Evolutionary conservation across 2,113 vertebrate genomes (phyloP).

Genomic region (Stercorarius parasiticus): DNA sequence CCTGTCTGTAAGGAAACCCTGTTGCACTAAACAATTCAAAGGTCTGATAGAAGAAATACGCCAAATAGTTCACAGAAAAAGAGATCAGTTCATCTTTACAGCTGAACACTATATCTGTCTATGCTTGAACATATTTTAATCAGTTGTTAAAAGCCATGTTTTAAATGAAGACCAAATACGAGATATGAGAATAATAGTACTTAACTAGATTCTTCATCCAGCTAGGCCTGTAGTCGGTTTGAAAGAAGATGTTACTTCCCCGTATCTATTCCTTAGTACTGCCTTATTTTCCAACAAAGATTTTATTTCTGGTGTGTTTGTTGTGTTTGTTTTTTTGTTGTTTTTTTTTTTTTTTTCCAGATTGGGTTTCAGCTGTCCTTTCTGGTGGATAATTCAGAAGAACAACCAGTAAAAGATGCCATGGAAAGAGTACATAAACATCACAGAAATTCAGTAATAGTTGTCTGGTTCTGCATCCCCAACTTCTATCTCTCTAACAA

Average conservation of each 20-base stretch:
- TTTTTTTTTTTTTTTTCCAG: neutral
- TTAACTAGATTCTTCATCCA: neutral
- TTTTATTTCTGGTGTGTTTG: neutral
- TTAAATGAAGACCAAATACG: neutral
- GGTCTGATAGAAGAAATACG: neutral
- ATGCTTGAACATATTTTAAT: neutral
- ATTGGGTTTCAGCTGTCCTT: neutral
- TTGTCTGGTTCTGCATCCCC: neutral
- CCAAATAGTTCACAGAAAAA: neutral
- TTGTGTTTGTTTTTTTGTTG: fast-evolving
- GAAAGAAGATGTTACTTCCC: neutral
- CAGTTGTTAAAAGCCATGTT: neutral
- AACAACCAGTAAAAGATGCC: neutral
- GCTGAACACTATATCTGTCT: neutral
- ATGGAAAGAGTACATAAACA: neutral
- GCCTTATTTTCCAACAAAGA: neutral
- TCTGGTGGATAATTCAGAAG: neutral
- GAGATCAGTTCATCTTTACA: neutral
- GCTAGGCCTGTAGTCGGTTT: neutral
- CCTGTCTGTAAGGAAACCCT: neutral
- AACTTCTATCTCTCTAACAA: neutral
- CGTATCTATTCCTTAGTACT: neutral
- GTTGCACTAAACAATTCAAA: neutral
- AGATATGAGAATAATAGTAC: neutral
- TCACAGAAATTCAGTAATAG: neutral